Base-by-base conservation (phyloP, 1,140 invertebrate genomes). In the Oncopodura yosiiana region DNA sequence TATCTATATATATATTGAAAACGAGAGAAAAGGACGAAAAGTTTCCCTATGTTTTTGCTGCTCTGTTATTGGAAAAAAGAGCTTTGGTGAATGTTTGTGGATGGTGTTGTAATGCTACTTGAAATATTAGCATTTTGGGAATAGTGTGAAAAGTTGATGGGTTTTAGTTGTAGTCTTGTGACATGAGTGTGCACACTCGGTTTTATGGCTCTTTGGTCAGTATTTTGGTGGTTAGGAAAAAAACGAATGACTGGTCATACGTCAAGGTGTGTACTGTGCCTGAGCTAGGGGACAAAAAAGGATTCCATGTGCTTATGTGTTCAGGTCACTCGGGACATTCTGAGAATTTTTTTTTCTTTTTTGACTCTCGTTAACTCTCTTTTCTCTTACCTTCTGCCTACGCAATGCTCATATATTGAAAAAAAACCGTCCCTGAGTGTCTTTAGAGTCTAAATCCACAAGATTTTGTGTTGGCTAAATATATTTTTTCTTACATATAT, bases 51-150 rank as follows among this genome's bases (percentile, higher is more conserved):
- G 12, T 26, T 29, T 48, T 21, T 19, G 2, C n/a, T 19, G 29
- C 32, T 16, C 30, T 29, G 32, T 16, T 36, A n/a, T 49, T 21
- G n/a, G 11, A 21, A 8, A 41, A 2, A 41, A 23, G 6, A 11
- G 23, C 41, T 44, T 9, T 8, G 30, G 26, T 42, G 19, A 30
- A 41, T 37, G 46, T 34, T 44, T 43, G 37, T 43, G 26, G 32
- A 16, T 29, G 41, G 32, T 44, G 41, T 30, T 30, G 30, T 58
- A 55, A 53, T 61, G 21, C 60, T 29, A 41, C 41, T 49, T 60
- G 61, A 63, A 57, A 63, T 63, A 63, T 63, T 63, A 50, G 62
- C 43, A 60, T 56, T 63, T 52, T 34, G 62, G 62, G 62, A 60
- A 58, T 63, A 49, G 55, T 48, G 51, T 60, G 57, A 60, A 60